These are phyloP conservation scores for Sternotherus odoratus DNA, from an alignment of 2,797 vertebrate genomes.

Conservation along the genomic window DNA sequence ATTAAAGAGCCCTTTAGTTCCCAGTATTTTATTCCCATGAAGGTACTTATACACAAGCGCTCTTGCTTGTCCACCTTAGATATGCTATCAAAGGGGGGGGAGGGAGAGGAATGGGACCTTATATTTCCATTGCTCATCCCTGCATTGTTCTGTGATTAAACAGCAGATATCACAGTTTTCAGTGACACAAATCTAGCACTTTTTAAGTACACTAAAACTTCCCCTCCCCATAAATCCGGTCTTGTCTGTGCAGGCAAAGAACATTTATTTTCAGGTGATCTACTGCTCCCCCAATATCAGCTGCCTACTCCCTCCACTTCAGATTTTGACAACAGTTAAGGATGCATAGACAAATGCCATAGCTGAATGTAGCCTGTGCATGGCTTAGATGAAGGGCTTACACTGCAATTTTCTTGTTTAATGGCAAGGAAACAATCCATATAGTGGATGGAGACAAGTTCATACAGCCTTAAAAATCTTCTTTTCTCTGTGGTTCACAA, in stretches of 20 bases:
- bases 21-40: background rate
- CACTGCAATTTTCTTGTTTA: fast-evolving
- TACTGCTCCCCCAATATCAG: fast-evolving
- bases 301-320: fast-evolving
- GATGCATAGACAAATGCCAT: fast-evolving
- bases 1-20: background rate
- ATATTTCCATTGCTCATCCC: fast-evolving
- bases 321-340: fast-evolving
- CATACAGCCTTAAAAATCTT: fast-evolving
- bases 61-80: background rate
- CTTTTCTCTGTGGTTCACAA: background rate
- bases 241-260: background rate
- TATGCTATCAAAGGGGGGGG: background rate
- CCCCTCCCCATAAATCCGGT: too few relatives aligned
- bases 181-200: background rate
- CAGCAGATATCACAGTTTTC: background rate
- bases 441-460: background rate
- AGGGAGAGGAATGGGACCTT: background rate
- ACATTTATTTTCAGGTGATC: fast-evolving
- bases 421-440: background rate
- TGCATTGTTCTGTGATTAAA: background rate
- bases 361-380: fast-evolving
- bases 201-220: fast-evolving
- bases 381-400: background rate
- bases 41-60: fast-evolving